These are phyloP conservation scores for Scyliorhinus canicula DNA, from an alignment of 2,797 vertebrate species.

Conservation along the genomic window DNA sequence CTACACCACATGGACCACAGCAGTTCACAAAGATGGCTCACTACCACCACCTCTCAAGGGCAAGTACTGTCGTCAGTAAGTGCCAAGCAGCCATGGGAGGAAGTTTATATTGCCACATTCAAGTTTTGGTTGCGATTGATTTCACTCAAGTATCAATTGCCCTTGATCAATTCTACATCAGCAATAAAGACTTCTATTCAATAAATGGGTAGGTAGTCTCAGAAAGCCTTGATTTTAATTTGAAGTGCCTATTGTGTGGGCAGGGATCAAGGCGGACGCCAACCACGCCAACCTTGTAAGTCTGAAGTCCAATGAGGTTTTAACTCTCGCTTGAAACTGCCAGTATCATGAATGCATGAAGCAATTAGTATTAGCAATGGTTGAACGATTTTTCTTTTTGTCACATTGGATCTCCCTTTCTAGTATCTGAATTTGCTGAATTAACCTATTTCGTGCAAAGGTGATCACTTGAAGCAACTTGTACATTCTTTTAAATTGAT, in stretches of 20 bases:
- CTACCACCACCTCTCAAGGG: too few relatives aligned
- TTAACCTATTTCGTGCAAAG: not conserved
- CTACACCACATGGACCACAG: too few relatives aligned
- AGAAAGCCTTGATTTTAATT: not conserved
- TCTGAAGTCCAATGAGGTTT: not conserved
- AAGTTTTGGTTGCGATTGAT: conserved; percentile 16
- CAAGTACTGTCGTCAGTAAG: not conserved
- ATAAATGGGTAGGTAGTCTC: conserved; percentile 27
- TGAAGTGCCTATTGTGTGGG: not conserved
- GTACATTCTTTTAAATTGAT: not conserved
- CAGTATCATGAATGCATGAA: not conserved
- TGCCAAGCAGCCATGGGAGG: not conserved
- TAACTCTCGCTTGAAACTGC: not conserved
- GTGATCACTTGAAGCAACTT: not conserved
- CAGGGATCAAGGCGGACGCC: not conserved
- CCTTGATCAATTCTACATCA: conserved; percentile 17
- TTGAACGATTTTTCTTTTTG: not conserved
- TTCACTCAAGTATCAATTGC: conserved; percentile 26
- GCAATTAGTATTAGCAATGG: not conserved
- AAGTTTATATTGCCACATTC: not conserved
- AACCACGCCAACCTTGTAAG: not conserved
- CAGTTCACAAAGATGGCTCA: too few relatives aligned
- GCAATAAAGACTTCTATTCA: not conserved
- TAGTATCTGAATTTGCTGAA: not conserved
- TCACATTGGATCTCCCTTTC: not conserved